Evolutionary conservation across 2,888 invertebrate genomes (phyloP).

Genomic region (Parnassius apollo): DNA sequence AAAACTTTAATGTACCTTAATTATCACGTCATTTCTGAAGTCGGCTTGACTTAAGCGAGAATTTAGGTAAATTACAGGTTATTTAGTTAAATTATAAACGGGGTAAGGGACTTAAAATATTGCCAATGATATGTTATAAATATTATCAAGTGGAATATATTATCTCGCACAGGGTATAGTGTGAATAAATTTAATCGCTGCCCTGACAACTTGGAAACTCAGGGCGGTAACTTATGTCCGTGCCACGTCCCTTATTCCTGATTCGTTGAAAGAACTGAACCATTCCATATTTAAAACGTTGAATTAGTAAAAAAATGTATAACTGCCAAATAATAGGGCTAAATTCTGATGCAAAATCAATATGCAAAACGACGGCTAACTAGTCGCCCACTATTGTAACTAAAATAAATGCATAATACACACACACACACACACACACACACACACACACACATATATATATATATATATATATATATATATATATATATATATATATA

Average conservation of each 20-base stretch:
- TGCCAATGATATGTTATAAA: conserved; percentile 70
- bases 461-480: no score
- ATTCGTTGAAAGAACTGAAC: conserved; percentile 70
- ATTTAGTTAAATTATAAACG: conserved; percentile 65
- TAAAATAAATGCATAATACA: conserved; percentile 2
- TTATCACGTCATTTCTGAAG: conserved; percentile 41
- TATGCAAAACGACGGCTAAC: conserved; percentile 4
- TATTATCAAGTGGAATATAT: conserved; percentile 69
- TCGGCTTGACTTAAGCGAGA: conserved; percentile 47
- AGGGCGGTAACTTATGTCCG: conserved; percentile 52
- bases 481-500: no score
- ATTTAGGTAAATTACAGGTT: conserved; percentile 57
- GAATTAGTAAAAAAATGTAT: conserved; percentile 59
- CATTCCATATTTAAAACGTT: conserved; percentile 65
- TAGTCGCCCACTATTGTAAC: conserved; percentile 12
- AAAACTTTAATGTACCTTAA: conserved; percentile 55
- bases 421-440: no score
- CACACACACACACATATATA: no score
- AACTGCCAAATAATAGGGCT: conserved; percentile 65
- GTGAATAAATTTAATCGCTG: conserved; percentile 62
- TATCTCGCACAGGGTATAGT: conserved; percentile 77
- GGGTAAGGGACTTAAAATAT: conserved; percentile 72
- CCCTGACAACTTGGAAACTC: conserved; percentile 41
- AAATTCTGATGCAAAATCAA: conserved; percentile 17
- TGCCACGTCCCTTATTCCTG: conserved; percentile 75